Base-by-base conservation (phyloP, 2,888 invertebrate genomes). In the Amblyjoppa proteus region DNA sequence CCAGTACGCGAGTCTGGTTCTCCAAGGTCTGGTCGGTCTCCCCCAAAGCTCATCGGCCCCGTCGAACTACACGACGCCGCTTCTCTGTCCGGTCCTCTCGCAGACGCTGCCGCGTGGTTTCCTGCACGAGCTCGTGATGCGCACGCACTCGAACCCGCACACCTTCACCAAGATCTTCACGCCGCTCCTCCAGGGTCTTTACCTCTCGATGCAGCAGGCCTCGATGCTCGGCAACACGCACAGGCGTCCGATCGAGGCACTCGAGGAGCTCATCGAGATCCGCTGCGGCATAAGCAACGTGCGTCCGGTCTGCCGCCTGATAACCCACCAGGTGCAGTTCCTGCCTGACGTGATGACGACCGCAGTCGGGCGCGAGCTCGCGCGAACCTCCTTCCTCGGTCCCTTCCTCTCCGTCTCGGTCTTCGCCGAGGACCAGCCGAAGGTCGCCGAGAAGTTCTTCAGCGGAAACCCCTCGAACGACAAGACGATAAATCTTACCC, bases 391-490 rank as follows among this genome's bases (percentile, higher is more conserved):
- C 81, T 98, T 96, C 92, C 95, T 99, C 7, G 99, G 99, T 20
- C 98, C 99, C 0, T 99, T 99, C 94, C 95, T 99, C 87, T 96
- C 97, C 11, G 96, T 99, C 0, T 99, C 99, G 0, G 96, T 99
- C 1, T 98, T 99, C 94, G 98, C 98, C 53, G 99, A 99, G 92
- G 99, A 99, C 93, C 97, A 98, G 93, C 97, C 97, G 0, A 96
- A 97, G 88, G 96, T 98, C n/a, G 98, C 97, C 0, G 97, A 98
- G 90, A 97, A 96, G 87, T 96, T 96, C 91, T 96, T 96, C 92
- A 94, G 94, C 38, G 95, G 95, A 1, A 96, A 96, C 84, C 94
- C 95, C 0, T 91, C 95, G 0, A 94, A 95, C 49, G 97, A 97
- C 92, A 96, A 96, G 87, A 96, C 96, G 84, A 95, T 97, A 76